phyloP scores from a whole-genome alignment of 2,888 invertebrate genomes.

The Elegia similella region DNA sequence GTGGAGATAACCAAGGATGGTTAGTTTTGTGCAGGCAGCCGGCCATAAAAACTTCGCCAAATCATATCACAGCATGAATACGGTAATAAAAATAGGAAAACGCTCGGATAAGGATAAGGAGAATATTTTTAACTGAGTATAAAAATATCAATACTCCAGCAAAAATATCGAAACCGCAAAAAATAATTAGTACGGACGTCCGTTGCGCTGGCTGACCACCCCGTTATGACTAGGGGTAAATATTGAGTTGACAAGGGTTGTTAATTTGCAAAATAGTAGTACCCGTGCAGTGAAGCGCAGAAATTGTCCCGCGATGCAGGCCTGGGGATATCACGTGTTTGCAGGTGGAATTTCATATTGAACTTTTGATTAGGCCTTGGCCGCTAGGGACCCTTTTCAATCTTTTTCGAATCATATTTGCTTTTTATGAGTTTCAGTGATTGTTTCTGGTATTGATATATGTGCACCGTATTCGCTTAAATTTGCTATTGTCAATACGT shows the following conservation, averaged over 20 bases:
- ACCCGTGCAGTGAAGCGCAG: constrained; percentile 15
- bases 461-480: too few relatives aligned
- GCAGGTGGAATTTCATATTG: constrained; percentile 2
- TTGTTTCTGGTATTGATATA: too few relatives aligned
- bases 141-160: too few relatives aligned
- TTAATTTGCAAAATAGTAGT: constrained; percentile 15
- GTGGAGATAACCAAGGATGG: too few relatives aligned
- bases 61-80: too few relatives aligned
- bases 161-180: background rate
- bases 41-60: too few relatives aligned
- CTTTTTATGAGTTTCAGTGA: too few relatives aligned
- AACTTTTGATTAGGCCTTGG: background rate
- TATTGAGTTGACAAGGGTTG: constrained; percentile 12
- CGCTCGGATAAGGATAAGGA: too few relatives aligned
- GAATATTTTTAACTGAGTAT: too few relatives aligned
- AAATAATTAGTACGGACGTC: constrained; percentile 4
- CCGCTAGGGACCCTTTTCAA: background rate
- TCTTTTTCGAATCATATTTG: background rate
- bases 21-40: too few relatives aligned
- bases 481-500: too few relatives aligned
- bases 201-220: constrained; percentile 13
- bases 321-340: background rate
- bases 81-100: too few relatives aligned
- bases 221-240: constrained; percentile 13
- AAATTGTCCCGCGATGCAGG: constrained; percentile 9